phyloP scores from a whole-genome alignment of 2,797 vertebrate genomes.

The Xyrichtys novacula region DNA sequence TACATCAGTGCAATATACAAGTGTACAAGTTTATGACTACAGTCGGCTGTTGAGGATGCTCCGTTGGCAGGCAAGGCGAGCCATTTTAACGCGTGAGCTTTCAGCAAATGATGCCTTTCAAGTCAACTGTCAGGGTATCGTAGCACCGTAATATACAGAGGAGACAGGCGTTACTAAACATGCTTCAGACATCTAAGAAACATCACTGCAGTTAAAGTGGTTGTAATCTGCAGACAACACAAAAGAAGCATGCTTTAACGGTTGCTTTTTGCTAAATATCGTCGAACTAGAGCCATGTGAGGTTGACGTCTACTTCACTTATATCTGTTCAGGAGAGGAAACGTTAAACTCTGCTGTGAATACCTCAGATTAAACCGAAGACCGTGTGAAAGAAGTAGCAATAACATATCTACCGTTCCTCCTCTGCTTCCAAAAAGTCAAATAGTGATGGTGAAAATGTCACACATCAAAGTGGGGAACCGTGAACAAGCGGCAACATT shows the following conservation, averaged over 20 bases:
- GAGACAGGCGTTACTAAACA: neutral
- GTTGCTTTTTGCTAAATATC: neutral
- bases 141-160: constrained; percentile 51
- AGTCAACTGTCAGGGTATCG: constrained; percentile 22
- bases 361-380: neutral
- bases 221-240: neutral
- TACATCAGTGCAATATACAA: constrained; percentile 80
- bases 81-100: constrained; percentile 24
- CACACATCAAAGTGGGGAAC: too few species aligned
- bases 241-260: neutral
- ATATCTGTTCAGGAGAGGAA: constrained; percentile 9
- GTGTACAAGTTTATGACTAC: constrained; percentile 30
- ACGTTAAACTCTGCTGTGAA: neutral
- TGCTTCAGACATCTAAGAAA: neutral
- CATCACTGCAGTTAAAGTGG: neutral
- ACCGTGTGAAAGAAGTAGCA: neutral
- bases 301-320: neutral
- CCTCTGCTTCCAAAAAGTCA: too few species aligned
- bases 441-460: too few species aligned
- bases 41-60: constrained; percentile 30
- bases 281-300: neutral
- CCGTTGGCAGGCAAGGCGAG: too few species aligned
- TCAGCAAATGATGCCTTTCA: constrained; percentile 21
- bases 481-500: neutral
- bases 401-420: too few species aligned